Conservation (phyloP, 2,888 invertebrate genomes). For the Drosophila atripex region DNA sequence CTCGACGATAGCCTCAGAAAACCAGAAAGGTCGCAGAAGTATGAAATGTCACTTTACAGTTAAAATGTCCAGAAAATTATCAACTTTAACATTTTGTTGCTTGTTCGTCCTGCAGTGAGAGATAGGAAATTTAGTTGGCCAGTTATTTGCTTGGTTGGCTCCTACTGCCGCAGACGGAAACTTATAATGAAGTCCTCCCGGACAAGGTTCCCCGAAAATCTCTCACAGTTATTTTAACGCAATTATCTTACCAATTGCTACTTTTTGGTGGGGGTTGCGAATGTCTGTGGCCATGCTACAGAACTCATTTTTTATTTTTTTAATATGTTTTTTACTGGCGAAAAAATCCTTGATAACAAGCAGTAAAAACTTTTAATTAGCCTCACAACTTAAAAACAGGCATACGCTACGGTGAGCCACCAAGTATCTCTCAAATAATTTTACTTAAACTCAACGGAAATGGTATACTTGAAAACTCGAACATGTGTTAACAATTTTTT, state of each 20-base stretch:
- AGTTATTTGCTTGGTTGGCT: conserved; percentile 33
- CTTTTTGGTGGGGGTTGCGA: conserved; percentile 6
- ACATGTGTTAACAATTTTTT: conserved; percentile 24
- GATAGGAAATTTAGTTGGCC: conserved; percentile 44
- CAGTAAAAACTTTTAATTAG: conserved; percentile 67
- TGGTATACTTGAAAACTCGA: conserved; percentile 1
- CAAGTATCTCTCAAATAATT: conserved; percentile 17
- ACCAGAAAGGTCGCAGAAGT: conserved; percentile 50
- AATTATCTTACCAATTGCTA: conserved; percentile 59
- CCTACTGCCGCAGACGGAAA: conserved; percentile 32
- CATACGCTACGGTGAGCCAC: conserved; percentile 49
- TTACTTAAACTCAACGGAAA: conserved; percentile 2
- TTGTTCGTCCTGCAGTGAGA: conserved; percentile 31
- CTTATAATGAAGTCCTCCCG: conserved; percentile 69
- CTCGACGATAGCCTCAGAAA: not conserved
- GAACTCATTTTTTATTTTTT: conserved; percentile 1
- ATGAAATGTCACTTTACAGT: conserved; percentile 70
- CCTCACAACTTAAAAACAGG: conserved; percentile 52
- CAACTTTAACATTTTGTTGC: conserved; percentile 65
- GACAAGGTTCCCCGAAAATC: conserved; percentile 38
- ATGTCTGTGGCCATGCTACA: conserved; percentile 8
- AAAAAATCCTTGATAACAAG: conserved; percentile 23
- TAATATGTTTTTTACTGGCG: conserved; percentile 19
- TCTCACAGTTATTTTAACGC: conserved; percentile 53
- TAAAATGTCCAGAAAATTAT: conserved; percentile 74